Evolutionary conservation across 2,113 vertebrate genomes (phyloP), one percentile per base, ranked within the genome.

Genomic region (Chaenocephalus aceratus): DNA sequence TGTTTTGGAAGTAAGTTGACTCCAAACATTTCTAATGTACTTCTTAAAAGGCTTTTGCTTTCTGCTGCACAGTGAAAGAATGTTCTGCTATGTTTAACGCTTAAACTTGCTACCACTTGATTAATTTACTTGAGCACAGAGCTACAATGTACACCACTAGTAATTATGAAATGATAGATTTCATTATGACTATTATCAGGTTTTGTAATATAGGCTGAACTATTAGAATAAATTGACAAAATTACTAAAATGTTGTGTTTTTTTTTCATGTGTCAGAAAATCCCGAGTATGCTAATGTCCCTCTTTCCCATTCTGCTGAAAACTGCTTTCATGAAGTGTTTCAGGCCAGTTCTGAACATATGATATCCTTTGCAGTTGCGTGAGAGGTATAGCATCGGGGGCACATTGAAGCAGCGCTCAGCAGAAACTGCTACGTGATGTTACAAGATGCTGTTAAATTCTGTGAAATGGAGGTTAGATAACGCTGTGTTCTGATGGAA

Each of bases 161-260:
- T 52, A 63, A 60, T 62, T 79, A 71, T 77, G 21, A 51, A 15
- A 61, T 56, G 0, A n/a, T 70, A 53, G 21, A 79, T 77, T 80
- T 82, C 7, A 69, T 84, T 77, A 78, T 15, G 76, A 46, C 21
- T 59, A 66, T 75, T 53, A 66, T 72, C 54, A 64, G 69, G 9
- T 86, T 93, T 92, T 87, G 85, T 89, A 88, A 88, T 0, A 83
- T 77, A 82, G 26, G 54, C 46, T 79, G 53, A 85, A 77, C 82
- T 77, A 88, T 84, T 80, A 76, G 54, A 92, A 88, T 91, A 92
- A 91, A 92, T 59, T 3, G 18, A 86, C 6, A 56, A 54, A 72
- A 79, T 75, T 6, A 60, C 13, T 59, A 15, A 78, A 88, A 74
- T 75, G 21, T 61, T 66, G 3, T 26, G 36, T 0, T 48, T 4